Evolutionary conservation across 2,797 vertebrate species (phyloP).

Genomic region (Alosa sapidissima): DNA sequence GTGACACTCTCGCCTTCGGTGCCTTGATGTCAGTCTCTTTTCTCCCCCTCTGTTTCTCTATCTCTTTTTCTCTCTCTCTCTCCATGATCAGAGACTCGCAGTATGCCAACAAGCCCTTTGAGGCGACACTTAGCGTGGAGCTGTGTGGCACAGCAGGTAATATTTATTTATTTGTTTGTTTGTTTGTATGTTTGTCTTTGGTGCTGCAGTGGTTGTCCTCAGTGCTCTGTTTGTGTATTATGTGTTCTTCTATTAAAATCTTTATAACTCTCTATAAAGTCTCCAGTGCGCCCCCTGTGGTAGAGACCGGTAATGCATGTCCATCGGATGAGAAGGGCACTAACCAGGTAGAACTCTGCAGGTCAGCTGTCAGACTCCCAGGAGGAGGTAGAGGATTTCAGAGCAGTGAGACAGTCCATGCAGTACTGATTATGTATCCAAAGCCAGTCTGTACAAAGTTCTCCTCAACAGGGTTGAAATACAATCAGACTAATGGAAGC

Average conservation of each 20-base stretch:
- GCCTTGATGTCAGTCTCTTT: not conserved
- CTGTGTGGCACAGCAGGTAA: constrained; percentile 98
- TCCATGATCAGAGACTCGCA: constrained; percentile 75
- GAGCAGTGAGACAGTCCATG: not conserved
- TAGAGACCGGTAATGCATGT: not conserved
- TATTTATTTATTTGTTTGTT: constrained; percentile 38
- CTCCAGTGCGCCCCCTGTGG: not conserved
- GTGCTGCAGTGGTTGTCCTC: not conserved
- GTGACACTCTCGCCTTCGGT: not conserved
- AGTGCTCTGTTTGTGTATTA: not conserved
- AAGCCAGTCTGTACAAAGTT: not conserved
- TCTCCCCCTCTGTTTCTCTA: constrained; percentile 22
- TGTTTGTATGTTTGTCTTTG: constrained; percentile 20
- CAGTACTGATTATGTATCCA: not conserved
- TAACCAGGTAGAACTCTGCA: not conserved
- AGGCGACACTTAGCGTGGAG: constrained; percentile 89
- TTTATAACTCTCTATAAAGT: not conserved
- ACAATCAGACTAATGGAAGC: not conserved
- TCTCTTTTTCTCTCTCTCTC: constrained; percentile 26
- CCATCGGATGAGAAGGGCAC: not conserved
- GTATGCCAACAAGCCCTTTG: constrained; percentile 86
- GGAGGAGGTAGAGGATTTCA: not conserved
- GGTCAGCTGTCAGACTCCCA: not conserved
- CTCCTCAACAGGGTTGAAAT: not conserved
- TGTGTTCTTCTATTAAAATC: not conserved